Evolutionary conservation across 1,140 invertebrate genomes (phyloP).

Genomic region (Archivesica marissinica): DNA sequence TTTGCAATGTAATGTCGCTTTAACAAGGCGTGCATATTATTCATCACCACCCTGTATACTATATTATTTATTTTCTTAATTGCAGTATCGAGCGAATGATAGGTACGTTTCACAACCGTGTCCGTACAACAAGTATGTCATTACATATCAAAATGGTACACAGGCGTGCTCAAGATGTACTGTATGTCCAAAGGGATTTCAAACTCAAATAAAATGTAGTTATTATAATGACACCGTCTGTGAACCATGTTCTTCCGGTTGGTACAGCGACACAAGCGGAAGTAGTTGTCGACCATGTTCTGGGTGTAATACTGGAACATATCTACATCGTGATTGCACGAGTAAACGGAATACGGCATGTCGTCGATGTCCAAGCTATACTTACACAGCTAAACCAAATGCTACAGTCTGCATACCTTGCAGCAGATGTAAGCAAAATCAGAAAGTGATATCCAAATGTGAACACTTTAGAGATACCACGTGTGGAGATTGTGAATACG

Average conservation of each 20-base stretch:
- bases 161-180: not conserved
- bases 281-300: not conserved
- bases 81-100: too few species aligned
- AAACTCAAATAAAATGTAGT: not conserved
- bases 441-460: slow-evolving; percentile 13
- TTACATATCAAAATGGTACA: not conserved
- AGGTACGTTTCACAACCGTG: not conserved
- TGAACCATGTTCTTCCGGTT: slow-evolving; percentile 9
- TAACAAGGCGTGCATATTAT: too few species aligned
- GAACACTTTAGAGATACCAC: not conserved
- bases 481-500: not conserved
- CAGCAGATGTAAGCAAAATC: not conserved
- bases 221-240: not conserved
- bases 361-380: not conserved
- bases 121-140: not conserved
- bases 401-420: not conserved
- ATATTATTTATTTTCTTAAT: too few species aligned
- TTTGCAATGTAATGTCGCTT: too few species aligned
- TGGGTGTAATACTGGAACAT: not conserved
- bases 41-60: too few species aligned
- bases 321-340: not conserved
- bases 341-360: not conserved
- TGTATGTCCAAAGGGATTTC: not conserved
- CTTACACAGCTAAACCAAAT: not conserved
- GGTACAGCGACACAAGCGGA: not conserved